These are phyloP conservation scores for Aphelenchoides fujianensis DNA, from an alignment of 1,140 invertebrate species.

Conservation along the genomic window DNA sequence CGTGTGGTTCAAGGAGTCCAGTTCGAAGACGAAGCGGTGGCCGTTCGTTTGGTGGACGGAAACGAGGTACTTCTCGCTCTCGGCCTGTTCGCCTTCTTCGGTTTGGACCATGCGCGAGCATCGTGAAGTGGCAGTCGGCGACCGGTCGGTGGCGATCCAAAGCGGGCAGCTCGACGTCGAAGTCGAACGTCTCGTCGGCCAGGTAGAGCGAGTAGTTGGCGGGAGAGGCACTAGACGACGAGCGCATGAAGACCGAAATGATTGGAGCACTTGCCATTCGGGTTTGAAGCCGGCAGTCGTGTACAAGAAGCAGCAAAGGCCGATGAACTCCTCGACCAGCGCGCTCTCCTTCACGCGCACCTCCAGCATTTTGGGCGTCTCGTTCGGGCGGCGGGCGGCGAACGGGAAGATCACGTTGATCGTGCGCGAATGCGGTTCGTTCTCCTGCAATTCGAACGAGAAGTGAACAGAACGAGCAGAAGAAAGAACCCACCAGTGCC, in stretches of 20 bases:
- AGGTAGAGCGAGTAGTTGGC: slow-evolving; percentile 26
- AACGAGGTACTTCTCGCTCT: slow-evolving; percentile 24
- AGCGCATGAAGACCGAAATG: neutral
- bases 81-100: neutral
- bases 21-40: slow-evolving; percentile 11
- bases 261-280: slow-evolving; percentile 17
- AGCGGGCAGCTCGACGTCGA: slow-evolving; percentile 31
- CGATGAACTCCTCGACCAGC: slow-evolving; percentile 28
- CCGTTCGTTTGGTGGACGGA: slow-evolving; percentile 23
- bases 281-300: slow-evolving; percentile 15
- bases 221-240: slow-evolving; percentile 20
- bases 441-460: slow-evolving; percentile 10
- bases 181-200: slow-evolving; percentile 26
- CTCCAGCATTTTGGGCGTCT: neutral
- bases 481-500: neutral
- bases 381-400: neutral
- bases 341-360: neutral
- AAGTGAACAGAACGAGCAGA: neutral
- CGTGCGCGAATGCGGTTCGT: neutral
- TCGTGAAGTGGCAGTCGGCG: slow-evolving; percentile 26
- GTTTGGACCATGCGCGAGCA: slow-evolving; percentile 22
- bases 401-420: slow-evolving; percentile 19
- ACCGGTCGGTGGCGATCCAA: slow-evolving; percentile 18
- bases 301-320: slow-evolving; percentile 30
- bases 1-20: slow-evolving; percentile 21